Evolutionary conservation across 1,140 invertebrate species (phyloP).

Genomic region (Calliphora vicina): DNA sequence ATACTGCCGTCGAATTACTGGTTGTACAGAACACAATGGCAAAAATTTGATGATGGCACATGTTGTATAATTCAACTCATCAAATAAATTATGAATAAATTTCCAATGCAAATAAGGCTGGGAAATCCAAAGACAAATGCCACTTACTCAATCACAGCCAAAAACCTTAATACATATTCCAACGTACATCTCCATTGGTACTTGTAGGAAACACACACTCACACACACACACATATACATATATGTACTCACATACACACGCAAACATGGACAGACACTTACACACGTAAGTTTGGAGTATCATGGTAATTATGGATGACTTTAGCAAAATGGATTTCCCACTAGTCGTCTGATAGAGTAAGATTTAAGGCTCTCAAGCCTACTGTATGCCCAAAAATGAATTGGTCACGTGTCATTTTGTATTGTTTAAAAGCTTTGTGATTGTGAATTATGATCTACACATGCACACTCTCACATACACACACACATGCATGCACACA

Average conservation of each 20-base stretch:
- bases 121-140: neutral
- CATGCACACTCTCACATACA: neutral
- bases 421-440: conserved; percentile 7
- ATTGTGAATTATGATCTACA: conserved; percentile 9
- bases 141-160: conserved; percentile 4
- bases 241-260: neutral
- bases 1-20: neutral
- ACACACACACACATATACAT: too few relatives aligned
- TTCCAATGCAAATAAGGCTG: conserved; percentile 12
- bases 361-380: conserved; percentile 12
- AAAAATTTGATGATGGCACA: neutral
- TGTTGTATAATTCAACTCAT: conserved; percentile 12
- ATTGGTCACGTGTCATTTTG: conserved; percentile 17
- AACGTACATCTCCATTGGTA: neutral
- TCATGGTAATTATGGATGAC: conserved; percentile 24
- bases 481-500: neutral
- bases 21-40: neutral
- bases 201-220: neutral
- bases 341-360: neutral
- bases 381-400: neutral
- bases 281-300: neutral
- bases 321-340: conserved; percentile 24
- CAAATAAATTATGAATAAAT: conserved; percentile 24
- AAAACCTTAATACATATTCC: neutral
- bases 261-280: neutral